These are phyloP conservation scores for Eudyptes chrysolophus DNA, from an alignment of 2,113 vertebrate genomes.

Conservation along the genomic window DNA sequence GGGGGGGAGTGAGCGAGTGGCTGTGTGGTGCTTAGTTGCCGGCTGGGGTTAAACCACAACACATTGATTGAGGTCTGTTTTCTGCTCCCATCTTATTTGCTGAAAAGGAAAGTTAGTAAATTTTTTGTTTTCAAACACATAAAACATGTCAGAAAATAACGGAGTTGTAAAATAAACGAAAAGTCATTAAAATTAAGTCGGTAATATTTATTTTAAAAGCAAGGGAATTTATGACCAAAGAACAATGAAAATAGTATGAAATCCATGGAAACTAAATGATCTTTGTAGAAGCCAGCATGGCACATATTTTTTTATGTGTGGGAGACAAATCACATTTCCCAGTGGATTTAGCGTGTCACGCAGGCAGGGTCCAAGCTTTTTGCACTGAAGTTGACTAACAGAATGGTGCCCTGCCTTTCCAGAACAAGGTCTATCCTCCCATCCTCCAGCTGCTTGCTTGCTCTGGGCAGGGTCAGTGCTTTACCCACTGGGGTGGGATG, in stretches of 20 bases:
- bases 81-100: background rate
- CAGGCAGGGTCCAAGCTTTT: background rate
- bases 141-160: constrained; percentile 1
- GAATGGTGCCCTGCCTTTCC: background rate
- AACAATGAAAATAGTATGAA: background rate
- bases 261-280: background rate
- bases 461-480: accelerated
- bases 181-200: background rate
- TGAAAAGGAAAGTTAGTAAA: background rate
- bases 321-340: background rate
- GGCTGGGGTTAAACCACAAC: too few species aligned
- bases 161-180: background rate
- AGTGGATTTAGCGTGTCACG: background rate
- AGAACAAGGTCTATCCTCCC: background rate
- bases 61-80: background rate
- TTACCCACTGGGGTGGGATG: background rate
- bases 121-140: constrained; percentile 13
- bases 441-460: background rate
- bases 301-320: background rate
- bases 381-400: background rate
- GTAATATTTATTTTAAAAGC: background rate
- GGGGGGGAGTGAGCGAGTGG: too few species aligned
- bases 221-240: background rate
- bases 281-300: background rate
- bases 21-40: too few species aligned